Conservation (phyloP, 2,888 invertebrate genomes). For the Calliphora vomitoria region DNA sequence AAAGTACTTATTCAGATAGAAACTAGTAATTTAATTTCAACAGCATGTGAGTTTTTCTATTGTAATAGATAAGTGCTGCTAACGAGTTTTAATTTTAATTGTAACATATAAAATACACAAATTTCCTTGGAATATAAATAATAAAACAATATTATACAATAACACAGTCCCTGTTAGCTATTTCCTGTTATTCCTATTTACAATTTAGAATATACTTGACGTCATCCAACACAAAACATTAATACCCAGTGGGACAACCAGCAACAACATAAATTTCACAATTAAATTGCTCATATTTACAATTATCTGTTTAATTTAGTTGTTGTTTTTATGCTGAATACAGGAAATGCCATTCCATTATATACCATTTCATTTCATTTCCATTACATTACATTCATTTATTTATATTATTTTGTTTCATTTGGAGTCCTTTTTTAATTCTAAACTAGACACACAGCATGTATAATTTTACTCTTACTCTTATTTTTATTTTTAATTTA, state of each 20-base stretch:
- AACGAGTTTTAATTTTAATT: conserved; percentile 20
- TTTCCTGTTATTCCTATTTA: neutral
- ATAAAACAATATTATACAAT: neutral
- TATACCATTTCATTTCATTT: neutral
- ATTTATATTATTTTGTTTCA: conserved; percentile 18
- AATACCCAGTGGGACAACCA: neutral
- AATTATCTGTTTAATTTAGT: conserved; percentile 6
- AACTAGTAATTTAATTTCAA: conserved; percentile 7
- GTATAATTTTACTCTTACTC: neutral
- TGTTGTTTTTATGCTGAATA: conserved; percentile 2
- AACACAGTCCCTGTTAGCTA: neutral
- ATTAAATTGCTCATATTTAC: conserved; percentile 7
- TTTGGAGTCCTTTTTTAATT: neutral
- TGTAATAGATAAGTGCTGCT: neutral
- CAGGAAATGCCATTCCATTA: neutral
- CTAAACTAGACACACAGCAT: conserved; percentile 4
- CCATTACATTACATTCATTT: conserved; percentile 9
- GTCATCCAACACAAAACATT: neutral
- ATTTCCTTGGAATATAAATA: neutral
- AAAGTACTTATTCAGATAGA: no score
- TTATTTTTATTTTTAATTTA: neutral
- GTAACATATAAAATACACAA: conserved; percentile 5
- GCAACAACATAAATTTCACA: neutral
- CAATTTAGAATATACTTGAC: neutral
- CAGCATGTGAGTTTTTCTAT: neutral